These are phyloP conservation scores for Chironomus striatipennis DNA, from an alignment of 1,140 invertebrate genomes.

Conservation along the genomic window DNA sequence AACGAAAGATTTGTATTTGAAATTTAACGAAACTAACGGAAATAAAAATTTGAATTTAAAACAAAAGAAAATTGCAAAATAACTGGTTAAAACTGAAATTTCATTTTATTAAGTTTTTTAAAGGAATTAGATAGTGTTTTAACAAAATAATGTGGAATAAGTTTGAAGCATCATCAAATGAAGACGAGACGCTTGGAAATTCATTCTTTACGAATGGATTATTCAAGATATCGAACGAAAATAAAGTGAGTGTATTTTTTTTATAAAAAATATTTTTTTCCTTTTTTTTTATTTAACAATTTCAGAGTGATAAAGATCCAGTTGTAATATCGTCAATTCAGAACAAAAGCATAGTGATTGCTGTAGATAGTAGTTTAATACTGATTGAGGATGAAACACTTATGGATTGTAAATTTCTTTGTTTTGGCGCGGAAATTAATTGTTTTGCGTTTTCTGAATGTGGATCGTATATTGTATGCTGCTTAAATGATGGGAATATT, in stretches of 20 bases:
- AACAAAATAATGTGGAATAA: constrained; percentile 34
- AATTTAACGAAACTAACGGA: too few relatives aligned
- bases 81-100: not conserved
- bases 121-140: too few relatives aligned
- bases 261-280: not conserved
- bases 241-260: constrained; percentile 29
- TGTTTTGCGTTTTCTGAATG: constrained; percentile 32
- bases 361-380: constrained; percentile 36
- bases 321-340: constrained; percentile 32
- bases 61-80: too few relatives aligned
- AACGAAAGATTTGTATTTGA: not conserved
- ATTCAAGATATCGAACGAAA: constrained; percentile 35
- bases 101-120: too few relatives aligned
- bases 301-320: constrained; percentile 32
- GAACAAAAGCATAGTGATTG: constrained; percentile 35
- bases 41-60: too few relatives aligned
- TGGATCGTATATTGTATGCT: constrained; percentile 37
- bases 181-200: constrained; percentile 38
- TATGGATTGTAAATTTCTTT: constrained; percentile 33
- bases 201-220: constrained; percentile 36
- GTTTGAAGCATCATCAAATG: constrained; percentile 34
- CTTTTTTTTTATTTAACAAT: not conserved
- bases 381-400: constrained; percentile 36
- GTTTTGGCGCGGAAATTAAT: constrained; percentile 34
- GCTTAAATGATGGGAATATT: constrained; percentile 35